A percentile compares a stretch with the other conserved stretches of the same genome.
phyloP scores from a whole-genome alignment of 2,113 vertebrate species.

The Dendropsophus ebraccatus region DNA sequence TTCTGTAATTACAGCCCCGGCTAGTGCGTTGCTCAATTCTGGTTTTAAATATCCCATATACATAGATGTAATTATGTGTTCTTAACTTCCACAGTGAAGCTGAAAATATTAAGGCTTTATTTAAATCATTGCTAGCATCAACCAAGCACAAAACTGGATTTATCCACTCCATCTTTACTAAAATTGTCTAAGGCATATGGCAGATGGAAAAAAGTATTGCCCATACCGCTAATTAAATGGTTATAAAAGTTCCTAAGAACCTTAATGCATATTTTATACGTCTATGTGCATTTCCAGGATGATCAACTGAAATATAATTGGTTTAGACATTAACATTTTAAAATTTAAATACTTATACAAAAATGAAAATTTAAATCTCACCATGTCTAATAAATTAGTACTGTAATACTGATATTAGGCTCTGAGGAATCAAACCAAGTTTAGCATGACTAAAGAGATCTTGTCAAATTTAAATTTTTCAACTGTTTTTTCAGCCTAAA shows the following conservation, averaged over 20 bases:
- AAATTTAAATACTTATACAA: slow-evolving; percentile 74
- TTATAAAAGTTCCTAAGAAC: slow-evolving; percentile 65
- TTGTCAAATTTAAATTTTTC: slow-evolving; percentile 62
- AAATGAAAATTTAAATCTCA: slow-evolving; percentile 68
- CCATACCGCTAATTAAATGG: slow-evolving; percentile 59
- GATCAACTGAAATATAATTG: slow-evolving; percentile 75
- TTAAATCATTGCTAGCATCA: background rate
- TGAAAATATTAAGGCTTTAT: background rate
- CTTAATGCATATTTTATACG: slow-evolving; percentile 73
- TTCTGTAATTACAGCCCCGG: background rate
- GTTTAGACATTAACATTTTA: slow-evolving; percentile 73
- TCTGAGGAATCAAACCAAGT: slow-evolving; percentile 68
- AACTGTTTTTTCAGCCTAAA: slow-evolving; percentile 51
- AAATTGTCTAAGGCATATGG: background rate
- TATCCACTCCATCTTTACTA: slow-evolving; percentile 4
- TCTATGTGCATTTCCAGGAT: slow-evolving; percentile 71
- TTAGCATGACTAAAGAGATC: slow-evolving; percentile 64
- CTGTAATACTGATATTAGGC: slow-evolving; percentile 68
- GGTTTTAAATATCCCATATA: background rate
- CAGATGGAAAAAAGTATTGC: background rate
- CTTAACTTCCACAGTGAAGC: background rate
- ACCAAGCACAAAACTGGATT: background rate
- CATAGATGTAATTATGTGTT: background rate
- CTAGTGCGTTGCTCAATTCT: background rate
- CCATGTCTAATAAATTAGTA: slow-evolving; percentile 68